Base-by-base conservation (phyloP, 2,113 vertebrate genomes). In the Oryzias javanicus region DNA sequence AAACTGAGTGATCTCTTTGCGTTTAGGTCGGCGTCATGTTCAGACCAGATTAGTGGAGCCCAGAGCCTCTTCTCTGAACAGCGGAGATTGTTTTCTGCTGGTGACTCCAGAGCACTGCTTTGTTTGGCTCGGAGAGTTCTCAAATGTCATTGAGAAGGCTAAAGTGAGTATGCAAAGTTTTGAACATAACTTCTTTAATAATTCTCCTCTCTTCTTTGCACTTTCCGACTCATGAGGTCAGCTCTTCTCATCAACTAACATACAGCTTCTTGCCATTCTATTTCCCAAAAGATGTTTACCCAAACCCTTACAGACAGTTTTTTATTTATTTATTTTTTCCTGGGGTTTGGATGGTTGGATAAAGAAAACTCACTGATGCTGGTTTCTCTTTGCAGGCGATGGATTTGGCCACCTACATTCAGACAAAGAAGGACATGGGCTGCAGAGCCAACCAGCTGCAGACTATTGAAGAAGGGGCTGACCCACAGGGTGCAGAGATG, bases 31-130 rank as follows among this genome's bases (percentile, higher is more conserved):
- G 78, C 94, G 96, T 69, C 96, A 98, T 4, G 92, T 99, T 63
- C 97, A 99, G 92, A 96, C 95, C 27, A 91, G 97, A 86, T 83
- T 98, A 84, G 97, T 99, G 35, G 97, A 99, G 75, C 96, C 97
- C 1, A 92, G 96, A 20, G 94, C 93, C 0, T 95, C 94, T 0
- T 97, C 97, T 0, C 88, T 99, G 74, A 98, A 97, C 91, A 98
- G 96, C 0, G 97, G 97, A 13, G 96, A 99, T 89, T 96, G 95
- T 83, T 99, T 98, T 91, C 93, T 99, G 42, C 75, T 98, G 76
- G 90, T 99, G 58, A 93, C 94, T 0, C 92, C 95, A 1, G 94
- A 94, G 61, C 85, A 89, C 72, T 99, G 97, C 82, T 93, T 95
- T 68, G 89, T 95, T 62, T 99, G 97, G 97, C 89, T 94, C 0